A percentile compares a stretch with the other conserved stretches of the same genome.
These are phyloP conservation scores for Stigmatopora argus DNA, from an alignment of 2,113 vertebrate genomes.

Conservation along the genomic window DNA sequence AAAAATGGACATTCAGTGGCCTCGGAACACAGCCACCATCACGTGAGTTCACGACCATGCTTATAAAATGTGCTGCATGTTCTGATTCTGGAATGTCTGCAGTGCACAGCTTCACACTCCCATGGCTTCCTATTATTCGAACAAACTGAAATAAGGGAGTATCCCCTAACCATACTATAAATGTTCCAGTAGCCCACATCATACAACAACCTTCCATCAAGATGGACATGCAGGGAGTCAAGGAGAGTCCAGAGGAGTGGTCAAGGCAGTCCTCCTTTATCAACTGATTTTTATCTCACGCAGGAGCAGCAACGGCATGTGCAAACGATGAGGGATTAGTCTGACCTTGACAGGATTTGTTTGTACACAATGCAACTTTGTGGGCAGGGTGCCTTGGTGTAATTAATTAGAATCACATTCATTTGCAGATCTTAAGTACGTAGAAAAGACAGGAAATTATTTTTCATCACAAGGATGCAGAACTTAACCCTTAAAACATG, in stretches of 20 bases:
- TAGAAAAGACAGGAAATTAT: neutral
- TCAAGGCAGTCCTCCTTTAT: slow-evolving; percentile 49
- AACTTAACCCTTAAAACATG: slow-evolving; percentile 3
- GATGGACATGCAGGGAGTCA: slow-evolving; percentile 41
- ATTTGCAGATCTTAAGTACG: neutral
- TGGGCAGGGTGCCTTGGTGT: slow-evolving; percentile 2
- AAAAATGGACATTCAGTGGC: neutral
- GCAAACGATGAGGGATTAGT: slow-evolving; percentile 10
- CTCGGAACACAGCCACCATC: neutral
- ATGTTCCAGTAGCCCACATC: slow-evolving; percentile 37
- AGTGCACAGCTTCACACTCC: neutral
- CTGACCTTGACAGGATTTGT: slow-evolving; percentile 37
- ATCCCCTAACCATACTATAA: slow-evolving; percentile 7
- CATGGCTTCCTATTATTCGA: neutral
- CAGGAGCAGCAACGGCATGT: slow-evolving; percentile 32
- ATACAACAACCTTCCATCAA: slow-evolving; percentile 21
- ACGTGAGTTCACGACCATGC: neutral
- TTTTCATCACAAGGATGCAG: slow-evolving; percentile 7
- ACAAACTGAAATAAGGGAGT: slow-evolving; percentile 2
- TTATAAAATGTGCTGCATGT: slow-evolving; percentile 1
- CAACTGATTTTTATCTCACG: slow-evolving; percentile 38
- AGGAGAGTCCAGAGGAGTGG: slow-evolving; percentile 46
- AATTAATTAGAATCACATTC: neutral
- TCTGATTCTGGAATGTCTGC: slow-evolving; percentile 4
- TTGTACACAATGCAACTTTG: slow-evolving; percentile 7